Conservation (phyloP, 2,113 vertebrate species). For the Vidua chalybeata region DNA sequence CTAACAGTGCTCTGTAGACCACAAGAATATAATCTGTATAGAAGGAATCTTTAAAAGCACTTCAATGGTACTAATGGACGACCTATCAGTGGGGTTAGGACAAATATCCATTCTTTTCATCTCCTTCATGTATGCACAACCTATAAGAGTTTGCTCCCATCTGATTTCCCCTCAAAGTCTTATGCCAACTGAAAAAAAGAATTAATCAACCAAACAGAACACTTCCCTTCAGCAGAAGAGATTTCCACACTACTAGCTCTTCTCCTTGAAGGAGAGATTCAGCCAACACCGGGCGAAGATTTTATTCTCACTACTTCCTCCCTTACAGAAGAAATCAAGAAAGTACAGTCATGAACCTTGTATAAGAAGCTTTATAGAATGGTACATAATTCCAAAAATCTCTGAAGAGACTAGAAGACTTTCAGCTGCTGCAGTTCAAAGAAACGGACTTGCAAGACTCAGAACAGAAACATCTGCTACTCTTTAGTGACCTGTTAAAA, state of each 20-base stretch:
- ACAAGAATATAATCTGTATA: background rate
- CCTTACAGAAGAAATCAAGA: background rate
- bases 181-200: background rate
- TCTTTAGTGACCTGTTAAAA: background rate
- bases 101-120: background rate
- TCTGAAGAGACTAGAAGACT: background rate
- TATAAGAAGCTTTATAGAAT: background rate
- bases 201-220: background rate
- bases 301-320: background rate
- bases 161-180: background rate
- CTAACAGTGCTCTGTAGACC: background rate
- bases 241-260: background rate
- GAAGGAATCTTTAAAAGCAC: background rate
- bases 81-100: background rate
- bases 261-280: background rate
- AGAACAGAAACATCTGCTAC: background rate
- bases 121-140: background rate
- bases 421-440: background rate
- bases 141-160: background rate
- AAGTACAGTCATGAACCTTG: background rate
- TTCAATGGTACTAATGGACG: background rate
- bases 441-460: background rate
- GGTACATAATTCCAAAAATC: background rate
- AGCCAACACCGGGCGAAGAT: background rate
- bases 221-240: background rate